phyloP scores from a whole-genome alignment of 2,113 vertebrate species.

The Sceloporus tristichus region DNA sequence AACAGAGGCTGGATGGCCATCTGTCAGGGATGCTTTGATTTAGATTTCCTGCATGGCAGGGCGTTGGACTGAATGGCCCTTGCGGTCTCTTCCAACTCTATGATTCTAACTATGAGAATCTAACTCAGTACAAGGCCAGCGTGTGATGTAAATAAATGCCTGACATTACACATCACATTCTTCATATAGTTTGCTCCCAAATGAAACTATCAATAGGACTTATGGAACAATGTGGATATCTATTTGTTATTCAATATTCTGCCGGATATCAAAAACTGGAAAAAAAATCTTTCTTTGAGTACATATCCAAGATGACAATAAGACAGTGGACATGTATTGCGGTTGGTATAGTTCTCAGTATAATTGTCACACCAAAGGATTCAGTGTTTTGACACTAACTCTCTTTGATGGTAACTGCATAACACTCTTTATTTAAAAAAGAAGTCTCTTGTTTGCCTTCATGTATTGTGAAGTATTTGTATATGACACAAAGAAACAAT shows the following conservation, averaged over 20 bases:
- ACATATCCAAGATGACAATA: not conserved
- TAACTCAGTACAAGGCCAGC: not conserved
- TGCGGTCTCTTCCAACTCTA: too few species aligned
- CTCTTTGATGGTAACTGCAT: not conserved
- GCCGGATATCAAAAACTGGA: not conserved
- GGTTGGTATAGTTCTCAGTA: not conserved
- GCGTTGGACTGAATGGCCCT: too few species aligned
- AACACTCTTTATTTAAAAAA: not conserved
- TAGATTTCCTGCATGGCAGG: too few species aligned
- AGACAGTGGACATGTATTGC: not conserved
- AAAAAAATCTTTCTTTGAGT: not conserved
- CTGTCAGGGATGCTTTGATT: too few species aligned
- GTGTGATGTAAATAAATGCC: not conserved
- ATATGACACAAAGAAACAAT: not conserved
- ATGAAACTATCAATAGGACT: slow-evolving; percentile 7
- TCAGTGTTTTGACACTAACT: not conserved
- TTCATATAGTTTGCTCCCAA: not conserved
- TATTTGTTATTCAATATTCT: not conserved
- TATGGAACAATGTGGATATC: not conserved
- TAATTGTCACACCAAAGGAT: slow-evolving; percentile 20
- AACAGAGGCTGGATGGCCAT: too few species aligned
- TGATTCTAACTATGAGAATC: too few species aligned
- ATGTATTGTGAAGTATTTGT: not conserved
- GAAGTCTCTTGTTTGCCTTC: not conserved
- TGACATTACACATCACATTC: not conserved